A percentile compares a stretch with the other conserved stretches of the same genome.
Evolutionary conservation across 2,888 invertebrate genomes (phyloP).

Genomic region (Drosophila nr. perissopoda): DNA sequence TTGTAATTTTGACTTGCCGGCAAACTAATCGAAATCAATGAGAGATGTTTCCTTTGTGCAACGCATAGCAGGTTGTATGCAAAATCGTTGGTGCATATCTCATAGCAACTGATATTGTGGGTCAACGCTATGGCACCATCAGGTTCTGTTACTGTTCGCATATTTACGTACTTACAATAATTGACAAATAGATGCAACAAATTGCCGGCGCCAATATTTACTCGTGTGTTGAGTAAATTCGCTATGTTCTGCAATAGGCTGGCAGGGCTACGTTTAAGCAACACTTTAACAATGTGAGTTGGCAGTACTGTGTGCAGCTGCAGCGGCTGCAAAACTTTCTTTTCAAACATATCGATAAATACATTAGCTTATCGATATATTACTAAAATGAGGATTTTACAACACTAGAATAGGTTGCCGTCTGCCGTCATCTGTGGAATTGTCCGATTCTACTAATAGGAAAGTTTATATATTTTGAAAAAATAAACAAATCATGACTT

Average conservation of each 20-base stretch:
- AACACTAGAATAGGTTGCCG: constrained; percentile 49
- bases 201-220: constrained; percentile 37
- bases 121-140: constrained; percentile 85
- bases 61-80: constrained; percentile 88
- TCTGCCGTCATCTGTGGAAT: constrained; percentile 62
- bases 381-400: neutral
- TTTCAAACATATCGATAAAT: constrained; percentile 8
- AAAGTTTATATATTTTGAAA: constrained; percentile 43
- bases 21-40: constrained; percentile 86
- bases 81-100: constrained; percentile 88
- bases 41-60: constrained; percentile 86
- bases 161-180: constrained; percentile 42
- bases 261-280: neutral
- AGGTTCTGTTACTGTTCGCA: constrained; percentile 81
- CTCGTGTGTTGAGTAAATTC: constrained; percentile 26
- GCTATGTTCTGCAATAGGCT: constrained; percentile 1
- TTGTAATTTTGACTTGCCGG: constrained; percentile 85
- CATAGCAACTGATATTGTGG: constrained; percentile 86
- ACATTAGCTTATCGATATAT: constrained; percentile 8
- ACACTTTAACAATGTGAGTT: neutral
- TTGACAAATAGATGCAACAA: constrained; percentile 1
- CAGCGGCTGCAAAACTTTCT: neutral
- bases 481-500: constrained; percentile 26
- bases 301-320: constrained; percentile 6
- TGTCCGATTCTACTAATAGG: constrained; percentile 44